Evolutionary conservation across 1,140 invertebrate species (phyloP).

Genomic region (Leguminivora glycinivorella): DNA sequence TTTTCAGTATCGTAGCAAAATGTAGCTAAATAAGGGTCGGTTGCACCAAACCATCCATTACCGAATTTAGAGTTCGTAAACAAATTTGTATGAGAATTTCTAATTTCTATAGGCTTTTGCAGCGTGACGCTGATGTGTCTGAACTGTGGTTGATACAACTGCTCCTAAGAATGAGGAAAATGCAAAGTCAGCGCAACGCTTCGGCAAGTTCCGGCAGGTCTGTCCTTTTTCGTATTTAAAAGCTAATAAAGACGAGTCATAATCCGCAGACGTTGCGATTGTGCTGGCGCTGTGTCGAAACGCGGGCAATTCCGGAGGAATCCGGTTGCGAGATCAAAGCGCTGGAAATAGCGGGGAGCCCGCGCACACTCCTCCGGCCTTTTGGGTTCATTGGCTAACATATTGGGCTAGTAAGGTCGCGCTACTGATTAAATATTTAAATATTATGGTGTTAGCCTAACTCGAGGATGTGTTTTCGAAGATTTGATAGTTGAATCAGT

Average conservation of each 20-base stretch:
- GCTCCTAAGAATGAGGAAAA: too few species aligned
- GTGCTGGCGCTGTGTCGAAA: neutral
- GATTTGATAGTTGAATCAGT: too few species aligned
- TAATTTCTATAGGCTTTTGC: too few species aligned
- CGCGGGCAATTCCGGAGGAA: slow-evolving; percentile 18
- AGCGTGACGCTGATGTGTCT: too few species aligned
- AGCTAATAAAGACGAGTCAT: neutral
- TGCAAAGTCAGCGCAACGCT: neutral
- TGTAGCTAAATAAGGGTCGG: too few species aligned
- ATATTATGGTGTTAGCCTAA: too few species aligned
- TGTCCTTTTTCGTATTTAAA: neutral
- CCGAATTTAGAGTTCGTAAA: too few species aligned
- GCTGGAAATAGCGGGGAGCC: slow-evolving; percentile 2
- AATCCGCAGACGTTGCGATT: slow-evolving; percentile 6
- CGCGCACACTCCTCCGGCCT: neutral
- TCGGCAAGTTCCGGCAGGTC: neutral
- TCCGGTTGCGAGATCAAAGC: slow-evolving; percentile 2
- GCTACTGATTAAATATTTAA: neutral
- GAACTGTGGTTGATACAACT: too few species aligned
- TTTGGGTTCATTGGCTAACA: neutral
- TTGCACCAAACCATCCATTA: too few species aligned
- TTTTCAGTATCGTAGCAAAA: too few species aligned
- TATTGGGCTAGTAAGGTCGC: neutral
- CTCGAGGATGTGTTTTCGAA: too few species aligned
- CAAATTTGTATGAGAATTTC: too few species aligned